A percentile compares a stretch with the other conserved stretches of the same genome.
These are phyloP conservation scores for Neomicropteryx cornuta DNA, from an alignment of 1,140 invertebrate species.

Conservation along the genomic window DNA sequence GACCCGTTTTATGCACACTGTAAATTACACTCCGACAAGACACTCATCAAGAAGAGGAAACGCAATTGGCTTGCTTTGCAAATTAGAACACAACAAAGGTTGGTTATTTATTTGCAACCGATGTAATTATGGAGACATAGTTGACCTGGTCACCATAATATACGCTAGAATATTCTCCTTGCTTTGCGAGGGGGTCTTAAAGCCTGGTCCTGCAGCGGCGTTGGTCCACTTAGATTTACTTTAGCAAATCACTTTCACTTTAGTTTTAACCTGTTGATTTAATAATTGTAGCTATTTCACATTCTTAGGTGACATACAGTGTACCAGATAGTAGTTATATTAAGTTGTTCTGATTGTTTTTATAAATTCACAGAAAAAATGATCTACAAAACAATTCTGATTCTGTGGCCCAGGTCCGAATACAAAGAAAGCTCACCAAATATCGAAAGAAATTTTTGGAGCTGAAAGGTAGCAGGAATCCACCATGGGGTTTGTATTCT, in stretches of 20 bases:
- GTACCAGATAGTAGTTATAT: too few relatives aligned
- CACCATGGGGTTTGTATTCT: slow-evolving; percentile 68
- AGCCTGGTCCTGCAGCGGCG: too few relatives aligned
- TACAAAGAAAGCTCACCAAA: slow-evolving; percentile 65
- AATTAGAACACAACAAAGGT: slow-evolving; percentile 61
- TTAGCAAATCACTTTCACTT: too few relatives aligned
- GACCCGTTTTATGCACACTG: slow-evolving; percentile 97
- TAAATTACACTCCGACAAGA: slow-evolving; percentile 81
- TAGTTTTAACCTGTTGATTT: too few relatives aligned
- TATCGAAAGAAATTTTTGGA: slow-evolving; percentile 64
- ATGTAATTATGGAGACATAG: slow-evolving; percentile 38
- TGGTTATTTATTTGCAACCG: slow-evolving; percentile 27
- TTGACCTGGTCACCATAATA: too few relatives aligned
- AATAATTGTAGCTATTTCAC: too few relatives aligned
- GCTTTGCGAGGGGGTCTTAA: too few relatives aligned
- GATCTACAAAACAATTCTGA: slow-evolving; percentile 36
- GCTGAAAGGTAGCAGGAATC: slow-evolving; percentile 61
- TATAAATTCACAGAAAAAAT: slow-evolving; percentile 26
- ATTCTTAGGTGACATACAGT: too few relatives aligned
- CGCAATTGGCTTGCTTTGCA: slow-evolving; percentile 84
- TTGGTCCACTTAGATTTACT: too few relatives aligned
- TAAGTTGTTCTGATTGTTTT: too few relatives aligned
- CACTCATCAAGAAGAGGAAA: slow-evolving; percentile 63
- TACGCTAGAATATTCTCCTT: too few relatives aligned
- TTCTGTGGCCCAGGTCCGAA: slow-evolving; percentile 57